Evolutionary conservation across 2,888 invertebrate species (phyloP).

Genomic region (Eretmocerus hayati): DNA sequence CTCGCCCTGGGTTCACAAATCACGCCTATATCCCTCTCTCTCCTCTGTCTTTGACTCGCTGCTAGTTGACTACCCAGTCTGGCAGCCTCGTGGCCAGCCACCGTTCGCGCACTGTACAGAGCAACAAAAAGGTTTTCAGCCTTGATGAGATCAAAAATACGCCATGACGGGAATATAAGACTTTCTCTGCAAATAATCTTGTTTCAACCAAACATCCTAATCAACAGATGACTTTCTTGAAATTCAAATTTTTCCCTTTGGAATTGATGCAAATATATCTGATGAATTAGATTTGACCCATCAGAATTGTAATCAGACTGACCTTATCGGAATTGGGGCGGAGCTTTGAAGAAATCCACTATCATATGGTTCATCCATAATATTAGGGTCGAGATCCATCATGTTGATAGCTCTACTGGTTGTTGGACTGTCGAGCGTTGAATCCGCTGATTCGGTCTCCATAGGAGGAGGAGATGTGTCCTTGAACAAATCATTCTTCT

Average conservation of each 20-base stretch:
- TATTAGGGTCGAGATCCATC: slow-evolving; percentile 45
- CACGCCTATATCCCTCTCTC: slow-evolving; percentile 35
- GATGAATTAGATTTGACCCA: not conserved
- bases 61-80: slow-evolving; percentile 58
- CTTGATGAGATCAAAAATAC: not conserved
- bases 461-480: slow-evolving; percentile 33
- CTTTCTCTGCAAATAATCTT: not conserved
- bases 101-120: slow-evolving; percentile 50
- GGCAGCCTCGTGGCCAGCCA: slow-evolving; percentile 74
- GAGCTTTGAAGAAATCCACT: slow-evolving; percentile 44
- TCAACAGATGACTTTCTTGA: not conserved
- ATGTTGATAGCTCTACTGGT: slow-evolving; percentile 43
- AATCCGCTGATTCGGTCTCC: slow-evolving; percentile 37
- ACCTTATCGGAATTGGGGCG: slow-evolving; percentile 44
- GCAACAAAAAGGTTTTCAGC: too few species aligned
- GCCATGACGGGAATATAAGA: not conserved
- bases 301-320: too few species aligned
- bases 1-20: slow-evolving; percentile 57
- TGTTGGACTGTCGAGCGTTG: slow-evolving; percentile 39
- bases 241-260: not conserved
- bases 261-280: not conserved
- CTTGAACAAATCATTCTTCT: slow-evolving; percentile 23
- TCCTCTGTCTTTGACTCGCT: slow-evolving; percentile 43
- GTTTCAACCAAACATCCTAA: too few species aligned
- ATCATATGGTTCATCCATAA: slow-evolving; percentile 45